These are phyloP conservation scores for Hoplostethus mediterraneus DNA, from an alignment of 2,797 vertebrate genomes.

Conservation along the genomic window DNA sequence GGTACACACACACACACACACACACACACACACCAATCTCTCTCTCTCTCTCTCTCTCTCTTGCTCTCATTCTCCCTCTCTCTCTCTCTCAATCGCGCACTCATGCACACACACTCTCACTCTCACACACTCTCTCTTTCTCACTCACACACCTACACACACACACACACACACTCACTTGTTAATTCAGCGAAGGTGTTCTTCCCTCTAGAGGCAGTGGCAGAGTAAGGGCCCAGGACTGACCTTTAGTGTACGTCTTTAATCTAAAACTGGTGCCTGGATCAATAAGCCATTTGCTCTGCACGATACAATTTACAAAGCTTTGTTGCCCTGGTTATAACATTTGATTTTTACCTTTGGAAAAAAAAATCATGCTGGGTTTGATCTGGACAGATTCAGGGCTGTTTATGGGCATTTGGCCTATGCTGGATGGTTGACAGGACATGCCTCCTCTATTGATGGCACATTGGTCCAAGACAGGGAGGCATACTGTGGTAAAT, in stretches of 20 bases:
- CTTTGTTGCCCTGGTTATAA: slow-evolving; percentile 72
- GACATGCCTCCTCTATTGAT: slow-evolving; percentile 42
- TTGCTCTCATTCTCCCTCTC: slow-evolving; percentile 27
- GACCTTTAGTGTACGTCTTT: slow-evolving; percentile 80
- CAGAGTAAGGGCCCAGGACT: slow-evolving; percentile 58
- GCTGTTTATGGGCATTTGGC: slow-evolving; percentile 52
- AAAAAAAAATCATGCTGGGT: slow-evolving; percentile 49
- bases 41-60: slow-evolving; percentile 17
- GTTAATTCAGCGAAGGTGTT: slow-evolving; percentile 72
- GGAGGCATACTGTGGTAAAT: slow-evolving; percentile 4
- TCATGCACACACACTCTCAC: not conserved
- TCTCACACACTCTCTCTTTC: not conserved
- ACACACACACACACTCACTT: slow-evolving; percentile 33
- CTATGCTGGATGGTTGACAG: slow-evolving; percentile 54
- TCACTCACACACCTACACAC: slow-evolving; percentile 8
- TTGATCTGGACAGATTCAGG: slow-evolving; percentile 47
- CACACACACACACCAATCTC: not conserved
- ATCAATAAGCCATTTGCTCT: slow-evolving; percentile 83
- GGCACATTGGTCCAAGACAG: slow-evolving; percentile 24
- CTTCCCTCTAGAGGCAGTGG: slow-evolving; percentile 60
- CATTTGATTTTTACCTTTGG: slow-evolving; percentile 68
- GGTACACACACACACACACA: not conserved
- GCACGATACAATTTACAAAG: slow-evolving; percentile 76
- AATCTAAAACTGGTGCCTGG: slow-evolving; percentile 80
- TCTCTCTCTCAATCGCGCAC: slow-evolving; percentile 12